Evolutionary conservation across 2,113 vertebrate species (phyloP).

Genomic region (Xenopus laevis): DNA sequence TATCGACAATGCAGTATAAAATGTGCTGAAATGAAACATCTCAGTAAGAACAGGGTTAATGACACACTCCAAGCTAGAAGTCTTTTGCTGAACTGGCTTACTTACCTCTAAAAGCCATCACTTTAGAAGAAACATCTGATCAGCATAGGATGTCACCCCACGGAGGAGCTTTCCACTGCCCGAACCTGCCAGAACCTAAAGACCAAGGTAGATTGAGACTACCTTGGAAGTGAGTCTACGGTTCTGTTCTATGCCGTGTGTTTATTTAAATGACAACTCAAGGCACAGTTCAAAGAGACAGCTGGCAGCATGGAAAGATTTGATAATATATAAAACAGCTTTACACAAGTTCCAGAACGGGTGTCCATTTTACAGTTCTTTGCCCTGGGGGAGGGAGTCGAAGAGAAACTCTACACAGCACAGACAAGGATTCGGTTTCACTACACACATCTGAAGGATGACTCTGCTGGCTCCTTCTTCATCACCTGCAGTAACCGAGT

Average conservation of each 20-base stretch:
- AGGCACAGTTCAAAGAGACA: too few species aligned
- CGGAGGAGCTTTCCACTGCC: conserved; percentile 94
- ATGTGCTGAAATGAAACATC: conserved; percentile 75
- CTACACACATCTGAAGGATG: conserved; percentile 84
- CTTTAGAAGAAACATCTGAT: conserved; percentile 97
- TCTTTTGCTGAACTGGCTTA: neutral
- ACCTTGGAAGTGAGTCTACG: too few species aligned
- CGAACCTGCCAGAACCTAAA: conserved; percentile 95
- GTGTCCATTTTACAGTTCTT: too few species aligned
- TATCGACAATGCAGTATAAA: conserved; percentile 98
- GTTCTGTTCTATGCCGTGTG: too few species aligned
- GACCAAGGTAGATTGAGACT: too few species aligned
- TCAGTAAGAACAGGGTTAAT: neutral
- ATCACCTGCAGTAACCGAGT: conserved; percentile 92
- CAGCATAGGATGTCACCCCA: conserved; percentile 95
- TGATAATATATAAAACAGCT: too few species aligned
- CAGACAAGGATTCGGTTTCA: neutral
- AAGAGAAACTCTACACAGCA: too few species aligned
- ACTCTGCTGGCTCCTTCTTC: conserved; percentile 96
- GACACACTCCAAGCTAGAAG: neutral
- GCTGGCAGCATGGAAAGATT: too few species aligned
- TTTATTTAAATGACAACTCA: too few species aligned
- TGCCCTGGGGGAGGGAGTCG: too few species aligned
- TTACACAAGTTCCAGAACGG: too few species aligned
- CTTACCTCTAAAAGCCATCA: conserved; percentile 91